phyloP scores from a whole-genome alignment of 2,888 invertebrate species.

The Sepioteuthis lessoniana region DNA sequence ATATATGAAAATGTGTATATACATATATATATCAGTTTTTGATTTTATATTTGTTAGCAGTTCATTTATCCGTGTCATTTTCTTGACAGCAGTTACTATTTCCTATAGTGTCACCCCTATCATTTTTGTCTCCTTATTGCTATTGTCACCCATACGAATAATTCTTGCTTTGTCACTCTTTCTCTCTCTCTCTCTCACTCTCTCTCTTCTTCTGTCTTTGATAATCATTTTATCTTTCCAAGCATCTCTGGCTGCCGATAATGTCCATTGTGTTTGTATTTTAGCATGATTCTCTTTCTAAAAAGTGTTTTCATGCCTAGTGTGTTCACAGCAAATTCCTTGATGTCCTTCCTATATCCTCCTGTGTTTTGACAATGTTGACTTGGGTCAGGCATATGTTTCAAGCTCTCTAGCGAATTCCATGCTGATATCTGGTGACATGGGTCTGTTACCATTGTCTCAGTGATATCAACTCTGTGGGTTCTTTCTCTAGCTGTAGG shows the following conservation, averaged over 20 bases:
- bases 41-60: neutral
- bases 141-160: neutral
- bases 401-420: neutral
- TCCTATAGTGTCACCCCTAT: neutral
- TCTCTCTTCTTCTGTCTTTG: neutral
- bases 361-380: neutral
- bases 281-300: neutral
- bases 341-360: neutral
- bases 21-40: neutral
- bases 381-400: neutral
- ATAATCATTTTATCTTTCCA: neutral
- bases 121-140: neutral
- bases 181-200: neutral
- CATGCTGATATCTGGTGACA: neutral
- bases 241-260: neutral
- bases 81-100: neutral
- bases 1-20: neutral
- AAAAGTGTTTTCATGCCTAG: neutral
- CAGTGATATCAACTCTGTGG: neutral
- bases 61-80: neutral
- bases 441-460: slow-evolving; percentile 33
- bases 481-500: neutral
- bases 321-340: neutral
- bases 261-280: neutral
- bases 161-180: neutral